Evolutionary conservation across 2,888 invertebrate species (phyloP), one percentile per base, ranked within the genome.

Genomic region (Melieria omissa): DNA sequence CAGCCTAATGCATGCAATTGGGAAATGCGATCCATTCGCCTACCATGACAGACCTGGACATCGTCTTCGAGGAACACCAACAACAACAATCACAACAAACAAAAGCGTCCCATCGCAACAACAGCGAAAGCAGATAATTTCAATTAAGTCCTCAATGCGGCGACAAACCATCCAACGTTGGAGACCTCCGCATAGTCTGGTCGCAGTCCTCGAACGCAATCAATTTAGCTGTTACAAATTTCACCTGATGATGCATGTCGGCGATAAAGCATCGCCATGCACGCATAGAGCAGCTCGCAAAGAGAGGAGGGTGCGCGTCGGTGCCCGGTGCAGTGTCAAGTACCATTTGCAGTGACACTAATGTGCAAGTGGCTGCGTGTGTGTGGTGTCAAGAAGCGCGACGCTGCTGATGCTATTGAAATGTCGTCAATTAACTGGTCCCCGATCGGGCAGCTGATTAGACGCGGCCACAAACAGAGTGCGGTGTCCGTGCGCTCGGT

Each of bases 351-450:
- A 45, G n/a, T 12, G 16, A 10, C 14, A 10, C 14, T 4, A 52
- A 41, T 54, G 6, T 54, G 42, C 54, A 72, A 63, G 66, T 75
- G 62, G 57, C 54, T 65, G 47, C 57, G 14, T 54, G 68, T 65
- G 52, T 58, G 73, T 64, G 74, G 74, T 75, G 77, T 73, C 77
- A 74, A 74, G 62, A 69, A 69, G 61, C 66, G 29, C 41, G 49
- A 16, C 29, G 16, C n/a, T 46, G 73, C 72, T 73, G 73, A 58
- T 72, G 77, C 76, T 73, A 75, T 77, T 75, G 77, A 77, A 76
- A 74, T 77, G 76, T 77, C 77, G 76, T 77, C 77, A 77, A 77
- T 77, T 77, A 77, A 76, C 73, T 75, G 61, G 71, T 58, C 73
- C 71, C 73, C 63, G 77, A 77, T 77, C 65, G 75, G 73, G 60